Conservation (phyloP, 2,113 vertebrate species). For the Acanthochromis polyacanthus region DNA sequence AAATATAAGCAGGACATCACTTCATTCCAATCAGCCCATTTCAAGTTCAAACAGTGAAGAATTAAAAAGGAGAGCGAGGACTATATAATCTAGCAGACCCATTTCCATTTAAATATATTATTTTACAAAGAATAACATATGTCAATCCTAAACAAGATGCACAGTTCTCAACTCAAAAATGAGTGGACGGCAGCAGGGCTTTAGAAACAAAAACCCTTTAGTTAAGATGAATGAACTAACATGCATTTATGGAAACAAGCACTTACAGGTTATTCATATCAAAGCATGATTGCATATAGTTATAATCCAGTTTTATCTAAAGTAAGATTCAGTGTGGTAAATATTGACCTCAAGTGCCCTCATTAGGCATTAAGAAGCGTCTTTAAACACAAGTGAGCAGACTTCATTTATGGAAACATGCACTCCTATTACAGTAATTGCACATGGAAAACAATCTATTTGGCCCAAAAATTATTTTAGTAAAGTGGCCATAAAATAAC, state of each 20-base stretch:
- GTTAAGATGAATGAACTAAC: conserved; percentile 74
- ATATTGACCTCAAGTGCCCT: conserved; percentile 70
- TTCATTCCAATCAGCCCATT: conserved; percentile 53
- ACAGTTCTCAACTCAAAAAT: conserved; percentile 58
- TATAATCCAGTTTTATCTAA: conserved; percentile 69
- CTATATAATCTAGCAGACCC: conserved; percentile 51
- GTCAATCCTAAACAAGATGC: conserved; percentile 39
- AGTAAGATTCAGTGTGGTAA: conserved; percentile 74
- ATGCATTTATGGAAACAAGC: conserved; percentile 80
- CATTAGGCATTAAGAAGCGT: conserved; percentile 67
- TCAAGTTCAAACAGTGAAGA: conserved; percentile 50
- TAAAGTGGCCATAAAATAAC: conserved; percentile 63
- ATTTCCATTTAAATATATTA: conserved; percentile 55
- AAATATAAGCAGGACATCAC: conserved; percentile 53
- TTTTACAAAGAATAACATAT: conserved; percentile 48
- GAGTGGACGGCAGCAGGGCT: conserved; percentile 52
- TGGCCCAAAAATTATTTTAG: conserved; percentile 59
- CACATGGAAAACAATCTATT: conserved; percentile 61
- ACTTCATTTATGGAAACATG: conserved; percentile 61
- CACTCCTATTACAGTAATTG: conserved; percentile 58
- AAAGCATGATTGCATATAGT: conserved; percentile 54
- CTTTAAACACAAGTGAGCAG: conserved; percentile 66
- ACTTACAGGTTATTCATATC: conserved; percentile 74
- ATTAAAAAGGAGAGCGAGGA: conserved; percentile 55
- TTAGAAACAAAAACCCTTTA: conserved; percentile 49